Percentiles rank a stretch among this genome's conserved stretches.
These are phyloP conservation scores for Sinonovacula constricta DNA, from an alignment of 1,140 invertebrate genomes.

Conservation along the genomic window DNA sequence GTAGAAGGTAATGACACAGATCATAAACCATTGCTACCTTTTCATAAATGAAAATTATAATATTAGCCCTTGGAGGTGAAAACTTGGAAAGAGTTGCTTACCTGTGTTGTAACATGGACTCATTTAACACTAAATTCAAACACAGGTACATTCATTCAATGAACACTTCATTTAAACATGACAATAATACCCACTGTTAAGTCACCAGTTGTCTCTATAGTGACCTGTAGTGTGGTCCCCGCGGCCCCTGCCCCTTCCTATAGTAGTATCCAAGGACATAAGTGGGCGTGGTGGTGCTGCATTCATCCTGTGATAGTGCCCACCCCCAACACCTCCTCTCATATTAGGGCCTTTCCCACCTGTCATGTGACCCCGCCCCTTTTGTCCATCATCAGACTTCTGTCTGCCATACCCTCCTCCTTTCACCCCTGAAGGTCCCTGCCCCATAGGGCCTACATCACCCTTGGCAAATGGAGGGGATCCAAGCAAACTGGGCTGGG, in stretches of 20 bases:
- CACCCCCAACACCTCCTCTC: background rate
- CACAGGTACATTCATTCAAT: background rate
- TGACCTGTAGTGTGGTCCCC: background rate
- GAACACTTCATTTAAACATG: background rate
- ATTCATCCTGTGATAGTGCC: background rate
- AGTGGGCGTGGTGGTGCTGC: slow-evolving; percentile 12
- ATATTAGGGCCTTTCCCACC: slow-evolving; percentile 10
- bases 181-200: background rate
- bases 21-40: too few species aligned
- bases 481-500: slow-evolving; percentile 11
- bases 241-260: background rate
- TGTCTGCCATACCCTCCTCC: background rate
- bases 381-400: slow-evolving; percentile 24
- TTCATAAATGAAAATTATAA: too few species aligned
- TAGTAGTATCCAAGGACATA: slow-evolving; percentile 35
- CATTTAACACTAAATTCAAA: slow-evolving; percentile 1
- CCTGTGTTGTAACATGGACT: background rate
- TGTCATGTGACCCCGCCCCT: background rate
- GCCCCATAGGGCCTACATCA: background rate
- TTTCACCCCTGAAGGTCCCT: background rate
- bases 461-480: slow-evolving; percentile 33
- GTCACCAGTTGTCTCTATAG: slow-evolving; percentile 28
- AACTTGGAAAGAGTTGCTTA: too few species aligned
- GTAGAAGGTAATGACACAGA: too few species aligned
- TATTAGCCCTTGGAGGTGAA: too few species aligned